Percentiles rank a stretch among this genome's conserved stretches.
Evolutionary conservation across 2,113 vertebrate genomes (phyloP).

Genomic region (Crotophaga sulcirostris): DNA sequence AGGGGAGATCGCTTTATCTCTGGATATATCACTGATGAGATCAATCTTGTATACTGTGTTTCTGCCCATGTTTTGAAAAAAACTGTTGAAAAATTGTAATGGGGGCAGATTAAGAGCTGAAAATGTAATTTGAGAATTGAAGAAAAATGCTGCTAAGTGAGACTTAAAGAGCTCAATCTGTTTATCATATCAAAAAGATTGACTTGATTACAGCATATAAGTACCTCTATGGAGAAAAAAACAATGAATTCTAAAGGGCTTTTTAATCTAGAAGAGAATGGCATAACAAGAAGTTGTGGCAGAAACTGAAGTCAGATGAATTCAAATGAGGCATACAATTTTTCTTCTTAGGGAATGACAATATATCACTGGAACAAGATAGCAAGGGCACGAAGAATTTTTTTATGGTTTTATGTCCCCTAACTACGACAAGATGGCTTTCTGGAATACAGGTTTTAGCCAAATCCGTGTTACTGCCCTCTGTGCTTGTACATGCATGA

Average conservation of each 20-base stretch:
- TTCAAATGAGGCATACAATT: background rate
- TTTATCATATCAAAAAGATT: constrained; percentile 50
- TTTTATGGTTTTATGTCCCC: background rate
- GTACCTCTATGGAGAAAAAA: background rate
- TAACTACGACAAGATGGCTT: background rate
- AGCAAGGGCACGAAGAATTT: background rate
- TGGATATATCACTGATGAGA: background rate
- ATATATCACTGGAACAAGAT: background rate
- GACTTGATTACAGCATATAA: constrained; percentile 39
- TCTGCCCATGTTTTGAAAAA: background rate
- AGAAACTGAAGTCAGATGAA: constrained; percentile 9
- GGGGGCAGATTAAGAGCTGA: background rate
- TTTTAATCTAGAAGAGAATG: background rate
- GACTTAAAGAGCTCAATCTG: constrained; percentile 40
- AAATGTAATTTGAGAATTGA: constrained; percentile 31
- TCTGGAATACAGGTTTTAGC: background rate
- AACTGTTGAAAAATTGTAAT: background rate
- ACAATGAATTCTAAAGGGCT: constrained; percentile 27
- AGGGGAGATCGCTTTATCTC: background rate
- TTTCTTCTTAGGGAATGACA: constrained; percentile 24
- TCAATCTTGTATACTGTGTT: background rate
- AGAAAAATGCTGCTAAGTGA: constrained; percentile 43
- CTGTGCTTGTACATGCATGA: background rate
- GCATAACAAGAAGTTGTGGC: background rate
- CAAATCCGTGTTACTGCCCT: background rate